Evolutionary conservation across 2,113 vertebrate genomes (phyloP), one percentile per base, ranked within the genome.

Genomic region (Verasper variegatus): DNA sequence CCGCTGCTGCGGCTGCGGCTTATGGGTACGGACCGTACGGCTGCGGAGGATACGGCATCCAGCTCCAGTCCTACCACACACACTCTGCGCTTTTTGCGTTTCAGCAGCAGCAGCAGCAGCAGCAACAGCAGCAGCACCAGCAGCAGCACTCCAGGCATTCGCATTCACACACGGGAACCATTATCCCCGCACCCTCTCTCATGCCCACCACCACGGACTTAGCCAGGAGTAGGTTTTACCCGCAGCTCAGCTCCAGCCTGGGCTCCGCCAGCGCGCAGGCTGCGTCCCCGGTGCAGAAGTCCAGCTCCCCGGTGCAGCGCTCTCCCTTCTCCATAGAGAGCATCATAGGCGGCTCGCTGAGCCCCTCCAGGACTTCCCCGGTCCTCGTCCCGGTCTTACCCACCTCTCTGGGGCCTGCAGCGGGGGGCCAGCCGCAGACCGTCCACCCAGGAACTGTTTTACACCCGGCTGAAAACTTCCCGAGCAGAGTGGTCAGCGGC

Each of bases 291-390:
- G 67, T 23, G 62, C 91, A 88, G 45, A 96, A 88, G 78, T 86
- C 91, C 74, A 84, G 85, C 74, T 90, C 93, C 4, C 92, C 94
- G 11, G 92, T 89, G 86, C 94, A 95, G 78, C 91, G 95, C 9
- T 96, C 96, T 0, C 94, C 97, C 27, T 98, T 97, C 92, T 97
- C 96, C 91, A 98, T 98, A 85, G 97, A 97, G 86, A 97, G 96
- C 78, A 96, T 98, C 89, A 96, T 97, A 78, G 96, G 96, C 1
- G 94, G 94, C 62, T 90, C 95, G 21, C 74, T 94, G 57, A 95
- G 94, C 85, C 92, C 95, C 4, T 94, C 94, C 14, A 95, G 96
- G 93, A 95, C 94, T 92, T 90, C 96, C 14, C 94, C 95, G 15
- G 93, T 87, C 20, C 71, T 86, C 51, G 91, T 95, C 23, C 95